Base-by-base conservation (phyloP, 2,797 vertebrate genomes). In the Poeciliopsis presidionis region DNA sequence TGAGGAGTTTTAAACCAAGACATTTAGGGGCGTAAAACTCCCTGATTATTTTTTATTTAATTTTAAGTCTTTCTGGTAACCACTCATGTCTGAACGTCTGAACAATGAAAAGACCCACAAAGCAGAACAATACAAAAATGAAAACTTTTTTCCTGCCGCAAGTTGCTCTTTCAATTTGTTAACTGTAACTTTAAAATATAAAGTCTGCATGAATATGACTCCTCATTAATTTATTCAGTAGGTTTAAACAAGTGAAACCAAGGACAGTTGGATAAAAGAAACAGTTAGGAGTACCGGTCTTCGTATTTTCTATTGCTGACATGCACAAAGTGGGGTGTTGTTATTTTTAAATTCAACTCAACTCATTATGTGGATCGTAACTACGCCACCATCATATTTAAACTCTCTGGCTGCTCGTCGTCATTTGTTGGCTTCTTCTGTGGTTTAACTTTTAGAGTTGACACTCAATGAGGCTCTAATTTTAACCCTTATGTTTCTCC, bases 121-220 rank as follows among this genome's bases (percentile, higher is more conserved):
- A 79, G 76, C 75, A 53, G 28, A 46, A 25, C 55, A 33, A 61
- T 67, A 46, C 22, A 53, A 47, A 30, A 61, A 69, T 7, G 30
- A 51, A 70, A 75, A 16, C n/a, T n/a, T 20, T 65, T 61, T 55
- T 72, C 59, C 51, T 77, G 65, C 30, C 71, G 75, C 30, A 81
- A 13, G 41, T 69, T 71, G 36, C 39, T 43, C 41, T 67, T 67
- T n/a, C 2, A 41, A 13, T 67, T 67, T 11, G 20, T 53, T 53
- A 25, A 53, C 25, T 25, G 25, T 9, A 53, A 53, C 51, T 53
- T 25, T 67, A 25, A 41, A 41, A 65, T 22, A 39, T 65, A 11
- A 1, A 25, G 22, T 41, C 63, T 11, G 36, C 16, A 71, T 33
- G 45, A 73, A 77, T 57, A n/a, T n/a, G 49, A 28, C 14, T 76